Evolutionary conservation across 1,140 invertebrate genomes (phyloP).

Genomic region (Latrodectus geometricus): DNA sequence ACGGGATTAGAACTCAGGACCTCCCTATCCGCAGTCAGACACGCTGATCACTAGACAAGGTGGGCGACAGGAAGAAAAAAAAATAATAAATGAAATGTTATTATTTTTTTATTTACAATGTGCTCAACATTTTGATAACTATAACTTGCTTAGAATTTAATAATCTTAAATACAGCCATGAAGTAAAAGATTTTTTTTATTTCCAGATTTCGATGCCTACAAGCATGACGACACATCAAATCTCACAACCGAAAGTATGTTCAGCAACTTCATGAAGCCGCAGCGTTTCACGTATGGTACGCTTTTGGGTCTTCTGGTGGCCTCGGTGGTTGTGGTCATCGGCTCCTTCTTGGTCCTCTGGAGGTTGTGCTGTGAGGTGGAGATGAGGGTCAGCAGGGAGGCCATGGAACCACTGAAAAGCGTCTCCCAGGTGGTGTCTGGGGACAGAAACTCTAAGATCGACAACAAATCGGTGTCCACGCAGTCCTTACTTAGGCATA

Average conservation of each 20-base stretch:
- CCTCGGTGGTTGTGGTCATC: slow-evolving; percentile 38
- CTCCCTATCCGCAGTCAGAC: no score
- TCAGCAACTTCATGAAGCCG: slow-evolving; percentile 15
- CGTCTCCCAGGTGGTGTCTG: slow-evolving; percentile 25
- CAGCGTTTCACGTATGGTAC: slow-evolving; percentile 39
- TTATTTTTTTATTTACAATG: no score
- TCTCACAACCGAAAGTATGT: background rate
- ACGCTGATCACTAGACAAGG: no score
- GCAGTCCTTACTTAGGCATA: slow-evolving; percentile 9
- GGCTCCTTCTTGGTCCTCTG: slow-evolving; percentile 53
- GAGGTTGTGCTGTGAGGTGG: slow-evolving; percentile 47
- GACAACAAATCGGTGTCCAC: slow-evolving; percentile 14
- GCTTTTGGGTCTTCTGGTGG: slow-evolving; percentile 34
- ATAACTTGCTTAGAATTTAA: background rate
- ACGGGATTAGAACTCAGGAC: no score
- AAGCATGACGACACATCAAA: background rate
- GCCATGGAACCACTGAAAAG: slow-evolving; percentile 32
- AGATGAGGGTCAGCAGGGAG: slow-evolving; percentile 38
- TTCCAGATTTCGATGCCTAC: slow-evolving; percentile 28
- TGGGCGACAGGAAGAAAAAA: no score
- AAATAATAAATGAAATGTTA: no score
- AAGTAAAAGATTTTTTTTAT: background rate
- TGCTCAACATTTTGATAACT: no score
- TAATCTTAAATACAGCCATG: background rate
- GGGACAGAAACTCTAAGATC: background rate